Evolutionary conservation across 2,888 invertebrate genomes (phyloP), one percentile per base, ranked within the genome.

Genomic region (Archaeoteleia sp.): DNA sequence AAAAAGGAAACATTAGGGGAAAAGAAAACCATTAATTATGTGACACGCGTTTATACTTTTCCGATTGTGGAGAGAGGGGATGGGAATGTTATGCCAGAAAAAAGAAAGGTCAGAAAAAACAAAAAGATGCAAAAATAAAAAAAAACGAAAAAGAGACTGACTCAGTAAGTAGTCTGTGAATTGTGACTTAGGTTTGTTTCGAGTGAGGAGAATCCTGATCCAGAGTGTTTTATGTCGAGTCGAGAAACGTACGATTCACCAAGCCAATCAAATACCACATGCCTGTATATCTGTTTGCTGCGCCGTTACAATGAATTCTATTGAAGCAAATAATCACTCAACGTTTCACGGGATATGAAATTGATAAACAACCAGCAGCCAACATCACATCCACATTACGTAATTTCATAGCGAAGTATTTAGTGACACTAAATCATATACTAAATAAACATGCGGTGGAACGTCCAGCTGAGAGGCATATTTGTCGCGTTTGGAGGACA

Each of bases 371-470:
- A 79, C 81, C 80, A 81, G 80, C 82, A 82, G 76, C 81, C 79
- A 78, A 74, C 75, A 76, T 76, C 80, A 80, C 80, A 79, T 78
- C 78, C 81, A 78, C 72, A 69, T 75, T 75, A 76, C 72, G 67
- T 79, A 75, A 77, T 68, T 55, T 71, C 71, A 77, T 74, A 78
- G 74, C 60, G 69, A 69, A 71, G 71, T 79, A 74, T 75, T 73
- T 80, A 82, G 79, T 77, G 78, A 82, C 78, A 78, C 78, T 74
- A 81, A 80, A 80, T 75, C 77, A 76, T 75, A 77, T 74, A 74
- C 66, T 68, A 61, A 73, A 77, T 74, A 75, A 80, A 82, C 70
- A 76, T 78, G n/a, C n/a, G n/a, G n/a, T n/a, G n/a, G n/a, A n/a
- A n/a, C n/a, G n/a, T n/a, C n/a, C n/a, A n/a, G n/a, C n/a, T n/a